phyloP scores from a whole-genome alignment of 1,140 invertebrate genomes.

The Apocrypta bakeri region DNA sequence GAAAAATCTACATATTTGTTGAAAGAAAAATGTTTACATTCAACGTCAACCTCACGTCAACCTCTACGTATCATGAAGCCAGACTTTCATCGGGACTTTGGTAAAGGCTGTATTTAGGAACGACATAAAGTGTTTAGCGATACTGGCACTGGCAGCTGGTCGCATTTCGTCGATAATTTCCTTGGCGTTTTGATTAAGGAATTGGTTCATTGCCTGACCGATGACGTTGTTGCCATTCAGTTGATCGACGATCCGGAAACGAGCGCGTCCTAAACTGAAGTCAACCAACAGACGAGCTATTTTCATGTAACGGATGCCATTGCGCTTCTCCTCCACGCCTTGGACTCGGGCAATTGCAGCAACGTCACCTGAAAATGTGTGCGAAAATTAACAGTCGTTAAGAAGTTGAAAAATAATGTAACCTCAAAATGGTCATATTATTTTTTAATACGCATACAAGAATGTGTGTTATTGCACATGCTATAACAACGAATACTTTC shows the following conservation, averaged over 20 bases:
- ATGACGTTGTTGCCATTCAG: constrained; percentile 85
- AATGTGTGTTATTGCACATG: too few relatives aligned
- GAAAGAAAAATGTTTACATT: too few relatives aligned
- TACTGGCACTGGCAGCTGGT: constrained; percentile 83
- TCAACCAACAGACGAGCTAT: constrained; percentile 81
- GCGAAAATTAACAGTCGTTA: too few relatives aligned
- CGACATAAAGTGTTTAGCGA: constrained; percentile 85
- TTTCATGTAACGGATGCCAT: constrained; percentile 79
- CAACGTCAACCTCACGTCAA: too few relatives aligned
- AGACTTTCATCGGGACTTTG: constrained; percentile 84
- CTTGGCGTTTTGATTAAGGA: constrained; percentile 88
- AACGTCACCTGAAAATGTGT: constrained; percentile 78
- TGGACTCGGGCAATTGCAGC: constrained; percentile 81
- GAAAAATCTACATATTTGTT: not conserved
- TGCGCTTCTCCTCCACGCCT: constrained; percentile 78
- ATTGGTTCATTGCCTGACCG: constrained; percentile 88
- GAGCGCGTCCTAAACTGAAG: constrained; percentile 80
- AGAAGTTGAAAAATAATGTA: too few relatives aligned
- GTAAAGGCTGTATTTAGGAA: constrained; percentile 86
- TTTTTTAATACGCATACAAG: too few relatives aligned
- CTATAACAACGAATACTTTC: too few relatives aligned
- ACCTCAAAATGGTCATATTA: too few relatives aligned
- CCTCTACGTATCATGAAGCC: constrained; percentile 76
- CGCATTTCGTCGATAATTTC: constrained; percentile 90
- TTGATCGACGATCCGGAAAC: constrained; percentile 82